Conservation (phyloP, 2,888 invertebrate genomes). For the Pandemis cinnamomeana region DNA sequence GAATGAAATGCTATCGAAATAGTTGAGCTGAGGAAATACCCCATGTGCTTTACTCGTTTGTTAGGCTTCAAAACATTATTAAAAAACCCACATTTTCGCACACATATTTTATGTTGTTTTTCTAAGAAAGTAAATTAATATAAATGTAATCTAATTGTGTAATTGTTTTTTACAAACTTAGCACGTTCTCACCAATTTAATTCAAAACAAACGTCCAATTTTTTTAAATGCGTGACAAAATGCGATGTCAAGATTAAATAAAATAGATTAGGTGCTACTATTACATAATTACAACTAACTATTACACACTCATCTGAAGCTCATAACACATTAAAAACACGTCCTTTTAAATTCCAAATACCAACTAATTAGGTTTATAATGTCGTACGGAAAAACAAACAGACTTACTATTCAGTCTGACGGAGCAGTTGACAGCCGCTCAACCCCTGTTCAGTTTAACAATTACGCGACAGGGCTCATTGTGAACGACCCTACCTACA, state of each 20-base stretch:
- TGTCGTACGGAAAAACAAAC: conserved; percentile 39
- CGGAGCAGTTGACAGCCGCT: conserved; percentile 80
- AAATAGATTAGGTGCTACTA: not conserved
- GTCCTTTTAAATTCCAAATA: conserved; percentile 5
- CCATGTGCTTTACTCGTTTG: not conserved
- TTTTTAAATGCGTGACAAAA: no score
- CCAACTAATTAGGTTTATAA: conserved; percentile 37
- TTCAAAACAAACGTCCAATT: no score
- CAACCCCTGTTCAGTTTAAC: conserved; percentile 83
- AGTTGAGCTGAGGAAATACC: not conserved
- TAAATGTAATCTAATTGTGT: no score
- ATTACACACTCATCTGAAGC: not conserved
- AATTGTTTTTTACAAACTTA: no score
- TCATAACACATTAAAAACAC: not conserved
- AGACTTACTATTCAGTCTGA: conserved; percentile 67
- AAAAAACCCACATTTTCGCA: no score
- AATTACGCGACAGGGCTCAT: conserved; percentile 82
- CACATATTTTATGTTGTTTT: no score
- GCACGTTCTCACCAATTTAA: no score
- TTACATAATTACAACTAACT: not conserved
- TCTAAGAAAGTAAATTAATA: no score
- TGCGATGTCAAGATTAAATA: no score
- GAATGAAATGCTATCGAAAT: conserved; percentile 9
- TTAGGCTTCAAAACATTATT: not conserved
- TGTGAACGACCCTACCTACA: conserved; percentile 79